Evolutionary conservation across 1,140 invertebrate genomes (phyloP).

Genomic region (Brachionus paranguensis): DNA sequence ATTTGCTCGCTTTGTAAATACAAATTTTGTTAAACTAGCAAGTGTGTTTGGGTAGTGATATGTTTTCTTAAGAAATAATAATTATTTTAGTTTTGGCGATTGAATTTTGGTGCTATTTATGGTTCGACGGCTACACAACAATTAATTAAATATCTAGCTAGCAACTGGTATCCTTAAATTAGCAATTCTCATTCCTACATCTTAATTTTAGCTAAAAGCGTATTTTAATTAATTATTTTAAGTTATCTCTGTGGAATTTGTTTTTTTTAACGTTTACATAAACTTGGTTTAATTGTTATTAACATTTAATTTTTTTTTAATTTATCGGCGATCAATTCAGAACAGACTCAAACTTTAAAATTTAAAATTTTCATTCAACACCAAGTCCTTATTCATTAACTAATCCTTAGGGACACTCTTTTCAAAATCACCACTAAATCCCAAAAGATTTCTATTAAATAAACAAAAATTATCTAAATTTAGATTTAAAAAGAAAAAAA

Average conservation of each 20-base stretch:
- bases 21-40: background rate
- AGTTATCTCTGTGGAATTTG: background rate
- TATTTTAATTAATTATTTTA: background rate
- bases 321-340: background rate
- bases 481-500: background rate
- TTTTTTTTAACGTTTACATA: background rate
- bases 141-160: background rate
- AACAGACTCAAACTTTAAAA: background rate
- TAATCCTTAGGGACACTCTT: background rate
- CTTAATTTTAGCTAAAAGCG: background rate
- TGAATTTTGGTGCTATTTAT: background rate
- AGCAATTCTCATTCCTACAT: background rate
- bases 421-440: background rate
- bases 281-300: background rate
- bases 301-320: background rate
- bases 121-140: background rate
- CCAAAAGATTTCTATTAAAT: background rate
- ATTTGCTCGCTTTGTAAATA: background rate
- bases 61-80: background rate
- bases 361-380: background rate
- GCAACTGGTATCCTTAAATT: background rate
- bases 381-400: background rate
- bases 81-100: background rate
- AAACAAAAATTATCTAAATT: background rate
- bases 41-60: background rate